phyloP scores from a whole-genome alignment of 2,113 vertebrate genomes.

The Microtus pennsylvanicus region DNA sequence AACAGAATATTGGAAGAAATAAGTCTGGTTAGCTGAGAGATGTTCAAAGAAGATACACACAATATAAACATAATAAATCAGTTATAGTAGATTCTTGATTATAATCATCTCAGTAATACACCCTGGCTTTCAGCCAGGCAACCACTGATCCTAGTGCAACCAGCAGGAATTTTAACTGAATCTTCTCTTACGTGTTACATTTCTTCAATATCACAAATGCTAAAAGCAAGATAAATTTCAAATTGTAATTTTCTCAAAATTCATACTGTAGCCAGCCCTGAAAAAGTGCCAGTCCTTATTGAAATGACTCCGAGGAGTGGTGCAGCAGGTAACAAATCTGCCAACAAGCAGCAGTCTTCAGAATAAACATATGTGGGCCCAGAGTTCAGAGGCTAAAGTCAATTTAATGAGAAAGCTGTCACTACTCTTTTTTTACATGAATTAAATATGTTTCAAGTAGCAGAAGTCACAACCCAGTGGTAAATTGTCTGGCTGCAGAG shows the following conservation, averaged over 20 bases:
- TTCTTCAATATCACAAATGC: slow-evolving; percentile 31
- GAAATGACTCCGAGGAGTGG: slow-evolving; percentile 49
- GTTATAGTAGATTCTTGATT: slow-evolving; percentile 9
- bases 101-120: slow-evolving; percentile 48
- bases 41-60: not conserved
- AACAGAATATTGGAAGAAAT: not conserved
- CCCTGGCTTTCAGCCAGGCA: not conserved
- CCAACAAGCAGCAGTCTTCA: slow-evolving; percentile 48
- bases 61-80: not conserved
- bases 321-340: slow-evolving; percentile 54
- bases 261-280: not conserved
- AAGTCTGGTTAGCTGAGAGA: not conserved
- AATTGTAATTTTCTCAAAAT: slow-evolving; percentile 26
- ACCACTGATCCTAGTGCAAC: not conserved
- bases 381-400: slow-evolving; percentile 73
- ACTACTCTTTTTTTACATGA: slow-evolving; percentile 46
- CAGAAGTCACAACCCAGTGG: slow-evolving; percentile 31
- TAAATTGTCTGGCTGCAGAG: slow-evolving; percentile 54
- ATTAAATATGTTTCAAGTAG: slow-evolving; percentile 65
- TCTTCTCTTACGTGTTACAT: slow-evolving; percentile 34
- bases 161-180: slow-evolving; percentile 39
- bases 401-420: slow-evolving; percentile 74
- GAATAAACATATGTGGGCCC: slow-evolving; percentile 65
- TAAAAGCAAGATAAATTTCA: slow-evolving; percentile 49
- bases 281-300: slow-evolving; percentile 24